phyloP scores from a whole-genome alignment of 2,797 vertebrate genomes.

The Falco cherrug region DNA sequence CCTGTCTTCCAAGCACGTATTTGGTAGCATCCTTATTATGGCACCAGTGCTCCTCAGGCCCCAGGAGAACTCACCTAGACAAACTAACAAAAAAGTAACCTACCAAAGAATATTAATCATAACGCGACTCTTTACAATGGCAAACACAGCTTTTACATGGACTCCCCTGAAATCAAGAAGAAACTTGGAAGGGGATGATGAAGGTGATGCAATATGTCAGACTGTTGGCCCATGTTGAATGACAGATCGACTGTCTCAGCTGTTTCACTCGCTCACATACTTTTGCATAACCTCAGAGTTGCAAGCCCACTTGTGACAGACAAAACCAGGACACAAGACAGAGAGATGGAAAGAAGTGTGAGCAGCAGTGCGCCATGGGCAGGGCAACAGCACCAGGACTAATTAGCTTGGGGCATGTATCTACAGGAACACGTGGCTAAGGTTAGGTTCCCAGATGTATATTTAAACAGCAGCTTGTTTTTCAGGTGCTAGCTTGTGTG shows the following conservation, averaged over 20 bases:
- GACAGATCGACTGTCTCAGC: neutral
- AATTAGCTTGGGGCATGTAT: neutral
- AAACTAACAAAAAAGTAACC: neutral
- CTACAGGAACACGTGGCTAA: neutral
- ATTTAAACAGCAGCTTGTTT: neutral
- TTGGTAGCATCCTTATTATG: fast-evolving
- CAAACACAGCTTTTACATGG: neutral
- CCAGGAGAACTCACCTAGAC: neutral
- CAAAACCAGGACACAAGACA: neutral
- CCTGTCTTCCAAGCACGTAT: neutral
- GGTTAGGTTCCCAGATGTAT: neutral
- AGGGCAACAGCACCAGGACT: neutral
- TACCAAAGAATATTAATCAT: neutral
- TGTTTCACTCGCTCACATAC: neutral
- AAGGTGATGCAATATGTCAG: neutral
- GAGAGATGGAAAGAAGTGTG: neutral
- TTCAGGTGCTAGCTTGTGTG: neutral
- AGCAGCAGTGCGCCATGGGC: neutral
- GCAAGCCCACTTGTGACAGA: neutral
- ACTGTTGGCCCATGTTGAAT: fast-evolving
- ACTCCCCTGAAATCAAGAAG: neutral
- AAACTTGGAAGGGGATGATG: neutral
- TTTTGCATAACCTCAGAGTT: neutral
- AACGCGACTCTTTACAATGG: neutral
- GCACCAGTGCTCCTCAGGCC: neutral